Conservation (phyloP, 2,888 invertebrate species). For the Seira sanloemensis region DNA sequence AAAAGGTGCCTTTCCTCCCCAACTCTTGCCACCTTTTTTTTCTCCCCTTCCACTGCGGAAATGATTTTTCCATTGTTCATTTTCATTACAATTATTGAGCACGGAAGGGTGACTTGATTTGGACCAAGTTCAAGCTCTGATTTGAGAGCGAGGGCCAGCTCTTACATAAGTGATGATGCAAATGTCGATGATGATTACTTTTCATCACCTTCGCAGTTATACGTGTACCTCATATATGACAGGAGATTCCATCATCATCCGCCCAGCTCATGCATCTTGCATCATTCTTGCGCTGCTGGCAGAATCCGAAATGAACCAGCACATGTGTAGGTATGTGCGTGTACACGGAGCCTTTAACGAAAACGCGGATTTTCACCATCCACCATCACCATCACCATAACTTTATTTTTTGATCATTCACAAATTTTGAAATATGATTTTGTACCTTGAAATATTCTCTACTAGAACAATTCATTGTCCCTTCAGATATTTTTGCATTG, state of each 20-base stretch:
- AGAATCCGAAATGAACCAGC: no score
- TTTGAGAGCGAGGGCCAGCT: background rate
- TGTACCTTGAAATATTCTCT: no score
- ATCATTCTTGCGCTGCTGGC: no score
- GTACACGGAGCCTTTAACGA: no score
- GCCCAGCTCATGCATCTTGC: background rate
- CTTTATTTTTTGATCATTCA: background rate
- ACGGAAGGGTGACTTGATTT: background rate
- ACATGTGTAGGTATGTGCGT: no score
- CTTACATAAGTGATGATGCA: background rate
- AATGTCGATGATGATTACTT: background rate
- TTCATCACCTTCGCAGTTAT: background rate
- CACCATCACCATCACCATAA: background rate
- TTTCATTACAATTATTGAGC: constrained; percentile 31
- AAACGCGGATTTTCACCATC: no score
- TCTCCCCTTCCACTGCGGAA: constrained; percentile 30
- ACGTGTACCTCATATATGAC: background rate
- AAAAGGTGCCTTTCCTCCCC: no score
- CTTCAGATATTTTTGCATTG: no score
- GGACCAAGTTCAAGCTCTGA: background rate
- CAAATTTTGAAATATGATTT: constrained; percentile 14
- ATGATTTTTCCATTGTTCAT: constrained; percentile 28
- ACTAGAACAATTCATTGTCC: background rate
- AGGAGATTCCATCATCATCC: no score
- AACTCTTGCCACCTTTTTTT: no score